Evolutionary conservation across 2,797 vertebrate genomes (phyloP).

Genomic region (Smutsia gigantea): DNA sequence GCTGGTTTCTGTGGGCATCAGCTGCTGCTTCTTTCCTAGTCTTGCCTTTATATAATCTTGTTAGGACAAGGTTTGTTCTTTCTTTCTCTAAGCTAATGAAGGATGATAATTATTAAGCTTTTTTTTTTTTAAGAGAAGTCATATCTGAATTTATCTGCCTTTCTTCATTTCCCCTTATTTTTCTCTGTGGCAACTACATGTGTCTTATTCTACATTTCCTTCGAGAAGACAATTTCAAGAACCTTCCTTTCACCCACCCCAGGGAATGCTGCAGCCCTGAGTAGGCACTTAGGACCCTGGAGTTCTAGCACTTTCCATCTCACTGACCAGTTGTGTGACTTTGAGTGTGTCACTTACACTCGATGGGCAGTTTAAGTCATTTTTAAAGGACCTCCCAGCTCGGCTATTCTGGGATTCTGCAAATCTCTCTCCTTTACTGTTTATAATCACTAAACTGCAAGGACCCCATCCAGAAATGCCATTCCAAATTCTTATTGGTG

Average conservation of each 20-base stretch:
- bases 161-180: background rate
- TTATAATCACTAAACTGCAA: background rate
- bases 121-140: background rate
- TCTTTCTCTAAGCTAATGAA: background rate
- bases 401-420: conserved; percentile 17
- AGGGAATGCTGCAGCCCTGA: background rate
- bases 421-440: background rate
- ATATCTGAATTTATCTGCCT: background rate
- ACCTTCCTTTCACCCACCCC: background rate
- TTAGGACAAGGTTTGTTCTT: background rate
- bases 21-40: background rate
- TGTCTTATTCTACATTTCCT: background rate
- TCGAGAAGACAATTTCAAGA: background rate
- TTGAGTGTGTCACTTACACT: background rate
- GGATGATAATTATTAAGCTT: background rate
- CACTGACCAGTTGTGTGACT: background rate
- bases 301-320: background rate
- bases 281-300: background rate
- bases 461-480: conserved; percentile 1
- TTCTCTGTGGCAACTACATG: background rate
- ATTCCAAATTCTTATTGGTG: background rate
- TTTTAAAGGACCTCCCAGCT: background rate
- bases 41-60: background rate
- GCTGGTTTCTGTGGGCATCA: background rate
- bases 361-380: background rate